Percentiles rank a stretch among this genome's conserved stretches.
Evolutionary conservation across 2,113 vertebrate genomes (phyloP).

Genomic region (Pangasianodon gigas): DNA sequence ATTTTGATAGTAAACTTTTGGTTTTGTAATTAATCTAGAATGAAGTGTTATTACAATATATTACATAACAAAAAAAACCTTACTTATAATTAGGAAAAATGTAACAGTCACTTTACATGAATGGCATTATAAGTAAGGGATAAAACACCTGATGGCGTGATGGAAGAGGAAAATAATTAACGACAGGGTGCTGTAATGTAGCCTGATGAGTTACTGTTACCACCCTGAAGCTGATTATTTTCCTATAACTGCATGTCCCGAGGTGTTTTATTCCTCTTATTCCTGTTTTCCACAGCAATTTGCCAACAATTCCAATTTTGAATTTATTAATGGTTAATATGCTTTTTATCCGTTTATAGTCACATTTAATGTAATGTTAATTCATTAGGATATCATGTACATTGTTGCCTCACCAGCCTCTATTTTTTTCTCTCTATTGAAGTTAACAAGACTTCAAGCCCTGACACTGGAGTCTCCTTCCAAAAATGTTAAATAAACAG

Average conservation of each 20-base stretch:
- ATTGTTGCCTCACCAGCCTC: too few species aligned
- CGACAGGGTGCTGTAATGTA: neutral
- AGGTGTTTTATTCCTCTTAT: neutral
- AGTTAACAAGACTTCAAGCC: too few species aligned
- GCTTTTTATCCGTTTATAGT: neutral
- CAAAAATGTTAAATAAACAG: too few species aligned
- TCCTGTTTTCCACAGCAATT: neutral
- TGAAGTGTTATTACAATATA: neutral
- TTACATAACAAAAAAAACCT: neutral
- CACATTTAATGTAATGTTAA: too few species aligned
- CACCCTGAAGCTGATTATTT: neutral
- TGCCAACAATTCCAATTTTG: neutral
- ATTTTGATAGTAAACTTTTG: neutral
- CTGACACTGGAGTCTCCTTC: too few species aligned
- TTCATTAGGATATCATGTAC: too few species aligned
- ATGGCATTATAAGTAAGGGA: neutral
- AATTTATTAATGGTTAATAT: neutral
- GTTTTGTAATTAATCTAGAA: neutral
- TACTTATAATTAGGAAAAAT: neutral
- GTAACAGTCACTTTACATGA: neutral
- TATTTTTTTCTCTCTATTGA: too few species aligned
- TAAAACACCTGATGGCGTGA: neutral
- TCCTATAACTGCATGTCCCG: neutral
- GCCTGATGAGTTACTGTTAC: neutral
- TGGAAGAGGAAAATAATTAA: neutral